phyloP scores from a whole-genome alignment of 2,797 vertebrate genomes.

The Saguinus oedipus region DNA sequence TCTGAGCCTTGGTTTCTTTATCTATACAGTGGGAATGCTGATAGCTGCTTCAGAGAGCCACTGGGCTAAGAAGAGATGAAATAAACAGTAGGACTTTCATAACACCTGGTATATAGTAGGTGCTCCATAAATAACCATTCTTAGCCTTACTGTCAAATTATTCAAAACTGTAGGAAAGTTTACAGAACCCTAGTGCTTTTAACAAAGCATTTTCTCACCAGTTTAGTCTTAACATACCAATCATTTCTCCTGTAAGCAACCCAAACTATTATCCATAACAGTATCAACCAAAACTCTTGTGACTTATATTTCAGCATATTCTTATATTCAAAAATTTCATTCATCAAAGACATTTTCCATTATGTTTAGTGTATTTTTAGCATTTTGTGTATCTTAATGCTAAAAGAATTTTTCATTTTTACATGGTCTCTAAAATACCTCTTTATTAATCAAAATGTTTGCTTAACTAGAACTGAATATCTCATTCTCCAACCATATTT shows the following conservation, averaged over 20 bases:
- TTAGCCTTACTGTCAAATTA: neutral
- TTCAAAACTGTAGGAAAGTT: neutral
- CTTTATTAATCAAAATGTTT: constrained; percentile 8
- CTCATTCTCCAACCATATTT: neutral
- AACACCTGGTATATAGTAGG: neutral
- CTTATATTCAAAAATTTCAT: neutral
- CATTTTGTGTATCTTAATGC: neutral
- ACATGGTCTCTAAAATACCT: neutral
- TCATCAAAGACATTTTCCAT: neutral
- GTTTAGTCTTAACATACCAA: neutral
- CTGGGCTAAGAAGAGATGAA: neutral
- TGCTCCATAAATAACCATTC: neutral
- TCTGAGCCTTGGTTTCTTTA: constrained; percentile 11
- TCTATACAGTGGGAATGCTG: neutral
- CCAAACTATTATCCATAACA: neutral
- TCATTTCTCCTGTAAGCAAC: neutral
- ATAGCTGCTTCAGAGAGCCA: neutral
- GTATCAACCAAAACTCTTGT: neutral
- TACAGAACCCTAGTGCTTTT: neutral
- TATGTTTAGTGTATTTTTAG: neutral
- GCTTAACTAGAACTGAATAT: neutral
- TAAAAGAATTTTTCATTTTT: constrained; percentile 5
- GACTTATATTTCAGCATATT: neutral
- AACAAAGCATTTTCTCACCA: neutral
- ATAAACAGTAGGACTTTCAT: neutral